Base-by-base conservation (phyloP, 2,888 invertebrate species). In the Epirrhoe alternata region DNA sequence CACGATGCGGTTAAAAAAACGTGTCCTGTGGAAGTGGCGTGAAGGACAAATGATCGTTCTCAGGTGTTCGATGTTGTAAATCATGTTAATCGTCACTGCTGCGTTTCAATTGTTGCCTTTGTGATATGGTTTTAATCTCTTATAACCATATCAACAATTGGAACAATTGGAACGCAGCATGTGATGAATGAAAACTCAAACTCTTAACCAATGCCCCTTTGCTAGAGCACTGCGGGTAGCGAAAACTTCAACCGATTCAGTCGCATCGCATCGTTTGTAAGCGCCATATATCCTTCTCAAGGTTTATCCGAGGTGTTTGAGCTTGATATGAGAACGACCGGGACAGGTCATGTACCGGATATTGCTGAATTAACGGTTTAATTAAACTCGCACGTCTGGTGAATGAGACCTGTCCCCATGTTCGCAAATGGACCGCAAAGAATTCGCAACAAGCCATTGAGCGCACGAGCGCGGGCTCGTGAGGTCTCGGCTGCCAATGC, bases 321-420 rank as follows among this genome's bases (percentile, higher is more conserved):
- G 69, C 61, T 52, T 66, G 62, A 69, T 62, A 69, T 66, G 66
- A 59, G 68, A 64, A 67, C 67, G 69, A 62, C 45, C 38, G 56
- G 49, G 64, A 62, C 63, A 66, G 64, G 66, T 62, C 66, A 67
- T 69, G 62, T 66, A 62, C 60, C 64, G 64, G 54, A 66, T 69
- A 66, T 61, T 67, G 49, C 64, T 66, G 54, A 65, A 67, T 69
- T 66, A 64, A 64, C 66, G 47, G 64, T 71, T 71, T 71, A 71
- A 71, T 71, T 69, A 69, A 71, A 71, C 64, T 66, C 53, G 14
- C 38, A 14, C 59, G 51, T 51, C 57, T 58, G 47, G 49, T 30
- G 16, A 57, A 58, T 50, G 49, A 59, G 59, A 64, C 35, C 5
- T 42, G 17, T 31, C 51, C 16, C 47, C 51, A 12, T 51, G n/a